Conservation (phyloP, 2,113 vertebrate genomes). For the Campylomormyrus tamandua region DNA sequence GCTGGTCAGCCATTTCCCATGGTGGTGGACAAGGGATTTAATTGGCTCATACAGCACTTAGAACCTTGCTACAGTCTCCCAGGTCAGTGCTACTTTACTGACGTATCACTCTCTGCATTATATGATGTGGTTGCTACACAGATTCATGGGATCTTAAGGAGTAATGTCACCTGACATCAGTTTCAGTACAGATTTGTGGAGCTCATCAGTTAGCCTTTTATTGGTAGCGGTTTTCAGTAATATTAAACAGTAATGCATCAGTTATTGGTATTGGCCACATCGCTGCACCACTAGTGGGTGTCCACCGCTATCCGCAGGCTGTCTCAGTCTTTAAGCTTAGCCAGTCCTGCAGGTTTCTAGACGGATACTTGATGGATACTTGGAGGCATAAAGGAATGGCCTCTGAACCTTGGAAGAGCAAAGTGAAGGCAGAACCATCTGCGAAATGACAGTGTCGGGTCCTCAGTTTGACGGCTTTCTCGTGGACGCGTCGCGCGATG, state of each 20-base stretch:
- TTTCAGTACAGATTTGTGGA: background rate
- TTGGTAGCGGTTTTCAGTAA: background rate
- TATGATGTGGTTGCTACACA: background rate
- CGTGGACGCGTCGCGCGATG: background rate
- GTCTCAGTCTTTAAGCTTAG: background rate
- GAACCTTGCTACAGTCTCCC: background rate
- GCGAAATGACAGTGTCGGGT: background rate
- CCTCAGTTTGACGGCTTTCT: background rate
- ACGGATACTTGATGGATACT: constrained; percentile 1
- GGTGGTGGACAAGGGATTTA: background rate
- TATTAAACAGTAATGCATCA: background rate
- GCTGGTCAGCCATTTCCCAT: background rate
- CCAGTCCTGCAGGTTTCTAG: background rate
- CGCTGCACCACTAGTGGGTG: background rate
- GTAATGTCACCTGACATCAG: background rate
- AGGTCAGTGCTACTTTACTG: background rate
- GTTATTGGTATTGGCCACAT: background rate
- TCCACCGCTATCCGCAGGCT: background rate
- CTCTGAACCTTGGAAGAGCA: background rate
- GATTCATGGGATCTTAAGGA: background rate
- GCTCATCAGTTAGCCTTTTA: background rate
- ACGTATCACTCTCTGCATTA: background rate
- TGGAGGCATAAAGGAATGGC: constrained; percentile 5
- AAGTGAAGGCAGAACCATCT: background rate
- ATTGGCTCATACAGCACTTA: background rate